Base-by-base conservation (phyloP, 2,888 invertebrate genomes). In the Didymodactylos carnosus region DNA sequence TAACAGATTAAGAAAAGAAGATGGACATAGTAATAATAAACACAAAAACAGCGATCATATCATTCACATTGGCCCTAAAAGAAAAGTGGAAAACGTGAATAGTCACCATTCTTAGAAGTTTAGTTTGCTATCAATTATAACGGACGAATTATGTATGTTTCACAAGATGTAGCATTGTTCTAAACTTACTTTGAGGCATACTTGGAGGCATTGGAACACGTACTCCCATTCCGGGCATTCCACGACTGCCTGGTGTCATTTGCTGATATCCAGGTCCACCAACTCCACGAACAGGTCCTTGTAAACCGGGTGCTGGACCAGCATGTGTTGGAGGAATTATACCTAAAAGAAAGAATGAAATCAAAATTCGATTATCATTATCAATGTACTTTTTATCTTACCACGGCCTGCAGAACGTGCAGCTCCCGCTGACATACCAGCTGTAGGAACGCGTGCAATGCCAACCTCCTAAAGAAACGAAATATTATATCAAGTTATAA, bases 391-490 rank as follows among this genome's bases (percentile, higher is more conserved):
- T 16, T 1, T 25, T 10, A 62, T n/a, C 62, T 16, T 35, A 62
- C 62, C 62, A 35, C 62, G 62, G 19, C 62, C 62, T n/a, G 62
- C 62, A 16, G 62, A 29, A 35, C 62, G 62, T n/a, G 35, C 62
- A 62, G 62, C 62, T 35, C 62, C 62, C 19, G 62, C 53, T 19
- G 73, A 46, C 13, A 51, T 71, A 11, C 70, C 69, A 39, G 41
- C 46, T n/a, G 71, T 71, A 11, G 74, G 74, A 11, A 74, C 53
- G 53, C 74, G 71, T 11, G 74, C 74, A 62, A 74, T 74, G 7
- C 53, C 69, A 10, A 74, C 74, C n/a, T 74, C 62, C 62, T 62
- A 13, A 10, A 62, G 35, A n/a, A n/a, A n/a, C n/a, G n/a, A n/a
- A n/a, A n/a, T n/a, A n/a, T n/a, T n/a, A 62, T 35, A 29, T 3